A percentile compares a stretch with the other conserved stretches of the same genome.
Conservation (phyloP, 2,888 invertebrate genomes). For the Digitonthophagus gazella region DNA sequence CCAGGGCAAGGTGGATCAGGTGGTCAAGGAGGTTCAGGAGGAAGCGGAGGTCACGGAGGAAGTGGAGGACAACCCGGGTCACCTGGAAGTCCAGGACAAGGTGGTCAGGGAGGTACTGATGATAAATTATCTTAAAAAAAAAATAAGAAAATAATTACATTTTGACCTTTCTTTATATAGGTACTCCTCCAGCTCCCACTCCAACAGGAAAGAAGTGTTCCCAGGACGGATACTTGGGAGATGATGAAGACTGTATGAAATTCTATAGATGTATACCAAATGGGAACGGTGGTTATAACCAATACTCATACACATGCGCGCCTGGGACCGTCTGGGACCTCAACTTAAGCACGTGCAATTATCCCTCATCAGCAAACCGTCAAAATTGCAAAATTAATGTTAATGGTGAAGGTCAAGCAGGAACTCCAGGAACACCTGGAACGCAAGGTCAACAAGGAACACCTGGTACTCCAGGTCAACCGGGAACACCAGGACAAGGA, state of each 20-base stretch:
- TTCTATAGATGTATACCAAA: conserved; percentile 74
- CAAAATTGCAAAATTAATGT: conserved; percentile 67
- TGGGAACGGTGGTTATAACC: conserved; percentile 38
- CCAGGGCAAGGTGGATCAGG: conserved; percentile 23
- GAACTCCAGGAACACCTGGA: conserved; percentile 4
- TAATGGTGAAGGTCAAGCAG: conserved; percentile 46
- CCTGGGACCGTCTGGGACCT: conserved; percentile 78
- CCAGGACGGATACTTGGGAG: conserved; percentile 68
- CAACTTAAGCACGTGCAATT: conserved; percentile 67
- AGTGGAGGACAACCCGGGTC: not conserved
- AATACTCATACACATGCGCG: conserved; percentile 72
- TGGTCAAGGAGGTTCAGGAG: conserved; percentile 8
- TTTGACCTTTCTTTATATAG: no score
- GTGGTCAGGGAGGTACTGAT: not conserved
- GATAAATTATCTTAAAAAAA: not conserved
- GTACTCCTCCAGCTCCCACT: not conserved
- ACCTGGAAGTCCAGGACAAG: not conserved
- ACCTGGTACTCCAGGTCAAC: conserved; percentile 3
- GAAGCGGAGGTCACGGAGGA: conserved; percentile 16
- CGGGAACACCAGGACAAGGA: conserved; percentile 14
- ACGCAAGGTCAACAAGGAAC: not conserved
- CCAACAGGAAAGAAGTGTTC: conserved; percentile 48
- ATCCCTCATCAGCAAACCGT: conserved; percentile 57
- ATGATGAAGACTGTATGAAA: conserved; percentile 67
- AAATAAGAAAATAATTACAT: not conserved